A percentile compares a stretch with the other conserved stretches of the same genome.
Conservation (phyloP, 1,140 invertebrate genomes). For the Drosophila sp. region DNA sequence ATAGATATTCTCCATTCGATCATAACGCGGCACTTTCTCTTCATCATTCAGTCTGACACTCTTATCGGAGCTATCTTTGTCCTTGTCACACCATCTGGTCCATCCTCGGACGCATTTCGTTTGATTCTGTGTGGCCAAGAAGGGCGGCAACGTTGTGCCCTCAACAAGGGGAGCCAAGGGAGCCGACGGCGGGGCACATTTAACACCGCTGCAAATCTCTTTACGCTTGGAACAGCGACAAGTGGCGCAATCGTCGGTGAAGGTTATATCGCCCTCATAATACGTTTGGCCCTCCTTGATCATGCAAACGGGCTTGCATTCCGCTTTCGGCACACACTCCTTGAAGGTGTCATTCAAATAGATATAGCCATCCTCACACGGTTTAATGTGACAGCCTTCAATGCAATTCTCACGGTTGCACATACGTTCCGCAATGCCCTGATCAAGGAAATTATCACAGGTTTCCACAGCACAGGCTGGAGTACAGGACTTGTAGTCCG, state of each 20-base stretch:
- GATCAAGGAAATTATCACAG: constrained; percentile 90
- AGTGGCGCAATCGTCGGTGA: constrained; percentile 89
- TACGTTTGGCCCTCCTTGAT: constrained; percentile 86
- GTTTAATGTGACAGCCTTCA: constrained; percentile 87
- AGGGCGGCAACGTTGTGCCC: constrained; percentile 48
- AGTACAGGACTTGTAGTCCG: constrained; percentile 91
- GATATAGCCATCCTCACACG: constrained; percentile 88
- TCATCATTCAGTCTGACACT: constrained; percentile 74
- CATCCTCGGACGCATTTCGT: constrained; percentile 87
- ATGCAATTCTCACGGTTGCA: constrained; percentile 90
- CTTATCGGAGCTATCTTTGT: constrained; percentile 81
- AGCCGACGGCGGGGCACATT: constrained; percentile 84
- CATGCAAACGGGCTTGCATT: constrained; percentile 89
- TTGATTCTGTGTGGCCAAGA: constrained; percentile 55
- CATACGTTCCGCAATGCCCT: constrained; percentile 85
- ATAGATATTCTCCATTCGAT: constrained; percentile 71
- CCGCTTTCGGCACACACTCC: constrained; percentile 89
- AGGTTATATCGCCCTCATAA: constrained; percentile 91
- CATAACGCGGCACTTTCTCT: constrained; percentile 74
- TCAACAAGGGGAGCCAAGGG: constrained; percentile 20
- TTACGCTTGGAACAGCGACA: constrained; percentile 88
- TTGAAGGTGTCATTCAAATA: constrained; percentile 88
- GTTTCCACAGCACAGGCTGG: constrained; percentile 91
- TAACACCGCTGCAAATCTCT: constrained; percentile 88
- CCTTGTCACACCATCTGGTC: constrained; percentile 89